These are phyloP conservation scores for Scaeva pyrastri DNA, from an alignment of 2,888 invertebrate species.

Conservation along the genomic window DNA sequence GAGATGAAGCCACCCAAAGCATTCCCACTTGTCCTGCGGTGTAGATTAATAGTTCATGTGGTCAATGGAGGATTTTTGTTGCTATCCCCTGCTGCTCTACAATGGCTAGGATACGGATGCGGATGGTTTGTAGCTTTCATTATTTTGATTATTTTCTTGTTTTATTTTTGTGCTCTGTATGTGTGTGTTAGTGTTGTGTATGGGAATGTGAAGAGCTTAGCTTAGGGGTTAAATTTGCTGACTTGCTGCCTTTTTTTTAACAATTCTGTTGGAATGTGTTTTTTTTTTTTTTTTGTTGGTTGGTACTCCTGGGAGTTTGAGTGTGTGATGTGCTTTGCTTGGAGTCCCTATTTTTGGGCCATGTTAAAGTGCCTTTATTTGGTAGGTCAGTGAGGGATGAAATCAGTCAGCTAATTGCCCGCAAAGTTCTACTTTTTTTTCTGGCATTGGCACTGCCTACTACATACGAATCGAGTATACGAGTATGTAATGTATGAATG, in stretches of 20 bases:
- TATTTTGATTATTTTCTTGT: constrained; percentile 63
- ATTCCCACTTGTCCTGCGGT: constrained; percentile 68
- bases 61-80: constrained; percentile 60
- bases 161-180: constrained; percentile 12
- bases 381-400: constrained; percentile 73
- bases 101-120: no score
- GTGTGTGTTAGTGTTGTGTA: not conserved
- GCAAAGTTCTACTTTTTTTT: constrained; percentile 67
- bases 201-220: constrained; percentile 34
- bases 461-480: constrained; percentile 4
- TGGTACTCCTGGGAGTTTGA: not conserved
- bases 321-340: not conserved
- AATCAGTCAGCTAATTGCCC: constrained; percentile 76
- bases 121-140: constrained; percentile 63
- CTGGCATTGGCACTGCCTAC: constrained; percentile 54
- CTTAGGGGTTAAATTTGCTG: constrained; percentile 69
- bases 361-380: constrained; percentile 74
- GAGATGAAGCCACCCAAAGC: not conserved
- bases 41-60: constrained; percentile 75
- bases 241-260: constrained; percentile 74
- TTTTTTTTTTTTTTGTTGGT: constrained; percentile 9
- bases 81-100: constrained; percentile 28
- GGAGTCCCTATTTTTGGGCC: constrained; percentile 19
- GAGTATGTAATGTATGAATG: no score
- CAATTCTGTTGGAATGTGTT: constrained; percentile 61